These are phyloP conservation scores for Rhyzopertha dominica DNA, from an alignment of 1,140 invertebrate species.

Conservation along the genomic window DNA sequence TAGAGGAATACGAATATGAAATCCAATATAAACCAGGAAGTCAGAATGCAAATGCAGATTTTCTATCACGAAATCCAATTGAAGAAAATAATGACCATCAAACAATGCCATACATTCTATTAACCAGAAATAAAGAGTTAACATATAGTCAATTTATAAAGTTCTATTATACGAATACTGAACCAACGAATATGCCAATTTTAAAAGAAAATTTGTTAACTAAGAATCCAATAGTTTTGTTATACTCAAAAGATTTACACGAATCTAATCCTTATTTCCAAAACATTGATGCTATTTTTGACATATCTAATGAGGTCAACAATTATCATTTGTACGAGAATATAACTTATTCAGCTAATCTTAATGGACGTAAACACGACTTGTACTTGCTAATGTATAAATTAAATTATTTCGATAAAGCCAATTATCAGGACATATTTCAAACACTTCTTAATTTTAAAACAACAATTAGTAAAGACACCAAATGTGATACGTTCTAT, in stretches of 20 bases:
- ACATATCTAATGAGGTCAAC: too few relatives aligned
- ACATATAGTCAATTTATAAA: slow-evolving; percentile 32
- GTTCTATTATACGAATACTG: slow-evolving; percentile 30
- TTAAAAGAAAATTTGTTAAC: slow-evolving; percentile 25
- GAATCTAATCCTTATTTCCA: slow-evolving; percentile 28
- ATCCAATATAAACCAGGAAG: slow-evolving; percentile 32
- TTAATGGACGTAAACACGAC: slow-evolving; percentile 17
- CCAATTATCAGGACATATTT: slow-evolving; percentile 32
- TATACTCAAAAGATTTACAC: slow-evolving; percentile 34
- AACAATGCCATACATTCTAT: too few relatives aligned
- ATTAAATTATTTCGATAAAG: slow-evolving; percentile 32
- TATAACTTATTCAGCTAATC: slow-evolving; percentile 18
- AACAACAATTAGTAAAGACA: too few relatives aligned
- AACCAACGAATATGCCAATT: slow-evolving; percentile 22
- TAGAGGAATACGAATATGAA: slow-evolving; percentile 40
- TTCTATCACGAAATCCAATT: slow-evolving; percentile 30
- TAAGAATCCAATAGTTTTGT: slow-evolving; percentile 25
- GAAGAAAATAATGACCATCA: too few relatives aligned
- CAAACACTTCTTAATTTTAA: too few relatives aligned
- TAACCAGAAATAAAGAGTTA: too few relatives aligned
- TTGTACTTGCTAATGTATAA: slow-evolving; percentile 27
- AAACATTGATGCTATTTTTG: slow-evolving; percentile 16
- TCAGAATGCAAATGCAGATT: slow-evolving; percentile 41
- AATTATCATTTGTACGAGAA: slow-evolving; percentile 18
- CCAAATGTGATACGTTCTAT: slow-evolving; percentile 12